Conservation (phyloP, 2,888 invertebrate species). For the Ophion ellenae region DNA sequence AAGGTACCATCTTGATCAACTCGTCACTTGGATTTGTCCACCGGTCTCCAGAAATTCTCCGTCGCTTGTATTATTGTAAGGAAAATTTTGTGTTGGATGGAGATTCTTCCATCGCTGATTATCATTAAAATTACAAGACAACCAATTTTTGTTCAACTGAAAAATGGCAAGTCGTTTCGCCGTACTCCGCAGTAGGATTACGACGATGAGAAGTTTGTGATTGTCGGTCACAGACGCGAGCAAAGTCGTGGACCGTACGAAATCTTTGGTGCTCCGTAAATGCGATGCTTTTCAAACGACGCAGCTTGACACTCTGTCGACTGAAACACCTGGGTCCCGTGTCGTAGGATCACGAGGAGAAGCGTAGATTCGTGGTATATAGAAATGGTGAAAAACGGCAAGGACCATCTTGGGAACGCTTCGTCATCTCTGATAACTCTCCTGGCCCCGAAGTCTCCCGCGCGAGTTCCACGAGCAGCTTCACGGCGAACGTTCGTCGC, state of each 20-base stretch:
- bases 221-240: conserved; percentile 52
- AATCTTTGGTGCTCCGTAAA: conserved; percentile 37
- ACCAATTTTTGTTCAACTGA: background rate
- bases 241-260: conserved; percentile 58
- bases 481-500: conserved; percentile 33
- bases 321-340: conserved; percentile 39
- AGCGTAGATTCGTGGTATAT: conserved; percentile 34
- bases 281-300: conserved; percentile 48
- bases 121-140: background rate
- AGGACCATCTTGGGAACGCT: conserved; percentile 80
- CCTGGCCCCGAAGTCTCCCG: conserved; percentile 67
- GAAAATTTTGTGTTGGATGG: no score
- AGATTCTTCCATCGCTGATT: background rate
- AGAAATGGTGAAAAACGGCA: conserved; percentile 73
- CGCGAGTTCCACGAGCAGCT: conserved; percentile 56
- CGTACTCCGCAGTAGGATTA: background rate
- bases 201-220: conserved; percentile 54
- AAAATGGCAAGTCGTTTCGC: conserved; percentile 1
- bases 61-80: no score
- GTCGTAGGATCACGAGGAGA: conserved; percentile 21
- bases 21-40: no score
- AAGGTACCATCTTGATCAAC: no score
- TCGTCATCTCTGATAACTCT: conserved; percentile 82
- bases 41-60: no score
- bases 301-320: conserved; percentile 58